Base-by-base conservation (phyloP, 1,140 invertebrate species). In the Lepidurus arcticus region DNA sequence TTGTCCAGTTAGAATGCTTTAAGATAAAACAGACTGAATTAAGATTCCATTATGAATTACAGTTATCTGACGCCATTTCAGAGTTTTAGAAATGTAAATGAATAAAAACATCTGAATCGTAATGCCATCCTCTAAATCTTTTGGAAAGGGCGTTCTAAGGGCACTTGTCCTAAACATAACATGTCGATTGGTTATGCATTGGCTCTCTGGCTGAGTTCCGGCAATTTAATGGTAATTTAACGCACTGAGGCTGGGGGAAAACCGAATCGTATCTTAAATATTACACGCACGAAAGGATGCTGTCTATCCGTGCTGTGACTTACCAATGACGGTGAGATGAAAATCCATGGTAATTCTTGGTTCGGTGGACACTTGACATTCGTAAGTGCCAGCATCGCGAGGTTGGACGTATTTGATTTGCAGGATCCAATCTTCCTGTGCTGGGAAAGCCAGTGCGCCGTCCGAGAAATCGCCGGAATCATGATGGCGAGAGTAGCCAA, bases 341-440 rank as follows among this genome's bases (percentile, higher is more conserved):
- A 96, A 91, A 85, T 93, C 90, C 85, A 94, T 92, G 85, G 93
- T 95, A 88, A 94, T 93, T 88, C 95, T 96, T 80, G 94, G 94
- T 84, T 94, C 93, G 79, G 93, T 95, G 86, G 93, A 93, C 82
- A 96, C 92, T 89, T 96, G 94, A 84, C 94, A 96, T 88, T 97
- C 95, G 87, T 97, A 97, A 82, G 93, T 88, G 44, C 95, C 95
- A 79, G 92, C 93, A 86, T 97, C 94, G 78, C 92, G 88, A 74
- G 91, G 88, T 85, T 94, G 91, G 24, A 92, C 91, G 83, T 90
- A 90, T 80, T 88, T 88, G 79, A 90, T 89, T 86, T 94, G 92
- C 75, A 97, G 88, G 10, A 93, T 95, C 94, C 94, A 97, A 65
- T 65, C 53, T 65, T 65, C 53, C 53, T 65, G 53, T 21, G 0